These are phyloP conservation scores for Stomatorhinus walkeri DNA, from an alignment of 2,797 vertebrate genomes.

Conservation along the genomic window DNA sequence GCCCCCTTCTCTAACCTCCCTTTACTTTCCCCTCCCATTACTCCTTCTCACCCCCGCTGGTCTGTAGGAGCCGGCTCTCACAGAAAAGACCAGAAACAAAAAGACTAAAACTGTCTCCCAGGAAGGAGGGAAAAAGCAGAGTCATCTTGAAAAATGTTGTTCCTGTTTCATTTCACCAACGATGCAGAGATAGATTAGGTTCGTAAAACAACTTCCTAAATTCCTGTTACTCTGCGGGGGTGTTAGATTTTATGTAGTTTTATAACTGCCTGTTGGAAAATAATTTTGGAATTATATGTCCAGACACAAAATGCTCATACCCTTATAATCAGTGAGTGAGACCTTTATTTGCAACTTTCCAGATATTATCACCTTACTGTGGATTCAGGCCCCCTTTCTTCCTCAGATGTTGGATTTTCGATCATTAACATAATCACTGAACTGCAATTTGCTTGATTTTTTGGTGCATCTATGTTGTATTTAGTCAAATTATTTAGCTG, in stretches of 20 bases:
- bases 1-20: background rate
- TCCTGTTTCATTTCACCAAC: background rate
- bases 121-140: background rate
- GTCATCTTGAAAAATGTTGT: slow-evolving; percentile 17
- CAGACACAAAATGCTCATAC: background rate
- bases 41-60: slow-evolving; percentile 17
- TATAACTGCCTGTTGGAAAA: background rate
- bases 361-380: background rate
- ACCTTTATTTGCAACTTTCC: background rate
- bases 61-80: slow-evolving; percentile 23
- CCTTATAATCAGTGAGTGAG: background rate
- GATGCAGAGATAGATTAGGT: background rate
- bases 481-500: background rate
- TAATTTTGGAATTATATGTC: background rate
- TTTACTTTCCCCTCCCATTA: background rate
- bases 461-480: background rate
- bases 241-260: background rate
- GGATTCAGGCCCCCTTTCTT: background rate
- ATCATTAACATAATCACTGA: background rate
- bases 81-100: slow-evolving; percentile 20
- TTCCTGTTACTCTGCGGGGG: background rate
- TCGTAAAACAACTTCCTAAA: background rate
- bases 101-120: slow-evolving; percentile 6
- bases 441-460: background rate
- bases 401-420: background rate